Evolutionary conservation across 2,113 vertebrate genomes (phyloP).

Genomic region (human (Homo sapiens)): DNA sequence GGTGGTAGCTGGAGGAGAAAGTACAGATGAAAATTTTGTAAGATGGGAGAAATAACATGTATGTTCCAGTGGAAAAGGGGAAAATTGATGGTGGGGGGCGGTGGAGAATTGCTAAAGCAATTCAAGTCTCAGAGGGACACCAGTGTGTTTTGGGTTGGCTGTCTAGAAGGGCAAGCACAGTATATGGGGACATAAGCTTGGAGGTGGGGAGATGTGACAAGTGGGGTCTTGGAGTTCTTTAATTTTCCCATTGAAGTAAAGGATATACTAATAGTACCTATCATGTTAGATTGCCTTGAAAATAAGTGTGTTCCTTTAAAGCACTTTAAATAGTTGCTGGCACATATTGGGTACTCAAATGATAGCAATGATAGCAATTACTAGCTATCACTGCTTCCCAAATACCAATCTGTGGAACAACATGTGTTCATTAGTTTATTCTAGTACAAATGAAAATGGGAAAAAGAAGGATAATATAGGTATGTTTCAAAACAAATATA

Average conservation of each 20-base stretch:
- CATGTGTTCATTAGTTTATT: background rate
- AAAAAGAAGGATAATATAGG: background rate
- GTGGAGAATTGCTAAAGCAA: background rate
- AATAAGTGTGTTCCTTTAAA: background rate
- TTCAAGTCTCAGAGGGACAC: too few species aligned
- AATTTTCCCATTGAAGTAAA: background rate
- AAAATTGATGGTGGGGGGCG: fast-evolving
- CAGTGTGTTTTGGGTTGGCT: fast-evolving
- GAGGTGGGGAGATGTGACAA: background rate
- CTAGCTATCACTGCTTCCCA: background rate
- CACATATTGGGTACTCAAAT: background rate
- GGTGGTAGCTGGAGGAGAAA: background rate
- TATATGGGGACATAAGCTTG: background rate
- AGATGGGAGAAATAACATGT: background rate
- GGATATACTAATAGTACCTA: background rate
- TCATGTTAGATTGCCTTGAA: background rate
- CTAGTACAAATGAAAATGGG: background rate
- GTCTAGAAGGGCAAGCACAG: background rate
- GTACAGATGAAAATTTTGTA: too few species aligned
- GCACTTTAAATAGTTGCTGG: background rate
- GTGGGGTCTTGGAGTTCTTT: background rate
- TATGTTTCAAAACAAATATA: background rate
- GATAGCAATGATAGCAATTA: background rate
- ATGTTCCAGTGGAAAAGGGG: background rate
- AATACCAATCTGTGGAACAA: background rate